Base-by-base conservation (phyloP, 2,113 vertebrate species). In the Spheniscus mendiculus region DNA sequence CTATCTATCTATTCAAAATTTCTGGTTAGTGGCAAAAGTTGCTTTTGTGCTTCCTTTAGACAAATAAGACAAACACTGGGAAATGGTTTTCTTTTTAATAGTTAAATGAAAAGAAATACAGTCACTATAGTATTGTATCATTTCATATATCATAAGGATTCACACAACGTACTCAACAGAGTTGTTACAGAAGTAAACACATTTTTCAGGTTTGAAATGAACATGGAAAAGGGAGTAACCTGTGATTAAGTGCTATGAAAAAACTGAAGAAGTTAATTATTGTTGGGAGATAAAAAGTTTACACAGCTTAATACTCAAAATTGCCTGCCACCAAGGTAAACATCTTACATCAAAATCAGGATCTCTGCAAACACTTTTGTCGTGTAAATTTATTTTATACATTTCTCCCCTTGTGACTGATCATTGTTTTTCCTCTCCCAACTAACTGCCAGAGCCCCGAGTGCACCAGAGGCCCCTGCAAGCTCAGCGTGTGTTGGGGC, bases 161-260 rank as follows among this genome's bases (percentile, higher is more conserved):
- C 53, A 82, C 30, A 63, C 5, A 63, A 73, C 23, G 72, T 70
- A 49, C 40, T 78, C 66, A 96, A 36, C 36, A 82, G 21, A 59
- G 26, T 40, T 3, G 1, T 61, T 83, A 87, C 38, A 20, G 36
- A 95, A 77, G 16, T 62, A 97, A 73, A 85, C 26, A 72, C 42
- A 89, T 81, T 94, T 94, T 95, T 93, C 38, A 73, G 67, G 13
- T 62, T 79, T 92, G 70, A 80, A 96, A 93, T 63, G 30, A 89
- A 78, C 50, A 86, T 26, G 32, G 23, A 36, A 96, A 95, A 76
- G 17, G 83, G 73, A 96, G 38, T 52, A 85, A 53, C 6, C 21
- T 79, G 62, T 56, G 53, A 70, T 65, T 52, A 76, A 91, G 12
- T 44, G 53, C 21, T 69, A 40, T 17, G 56, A 73, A n/a, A 52